Evolutionary conservation across 2,888 invertebrate species (phyloP), one percentile per base, ranked within the genome.

Genomic region (Girardia tigrina): DNA sequence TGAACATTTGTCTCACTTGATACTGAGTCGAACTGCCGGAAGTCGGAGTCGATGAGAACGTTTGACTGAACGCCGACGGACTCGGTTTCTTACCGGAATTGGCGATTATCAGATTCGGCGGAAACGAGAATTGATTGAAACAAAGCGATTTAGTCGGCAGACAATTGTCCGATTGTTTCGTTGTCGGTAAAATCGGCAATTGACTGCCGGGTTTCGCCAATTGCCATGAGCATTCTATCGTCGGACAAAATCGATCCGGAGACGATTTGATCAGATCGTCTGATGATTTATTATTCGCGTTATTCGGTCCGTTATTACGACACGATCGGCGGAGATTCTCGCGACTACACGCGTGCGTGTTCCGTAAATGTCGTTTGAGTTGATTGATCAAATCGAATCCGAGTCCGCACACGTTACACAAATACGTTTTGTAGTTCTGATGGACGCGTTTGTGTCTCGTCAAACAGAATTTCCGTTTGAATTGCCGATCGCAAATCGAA

Each of bases 1-100:
- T 56, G 56, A 56, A 56, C 56, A 56, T 56, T 56, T 56, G 56
- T 56, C 56, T n/a, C n/a, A 56, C 56, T 56, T 56, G 56, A 56
- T 56, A 56, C 23, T 56, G 56, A 4, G 56, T 56, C n/a, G 56
- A 56, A n/a, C n/a, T n/a, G 23, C n/a, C n/a, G 2, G 56, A 56
- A 12, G 56, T 56, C n/a, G 56, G 56, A 56, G 56, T 56, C n/a
- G n/a, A n/a, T 56, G 56, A 8, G 23, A 56, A 56, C 20, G 56
- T 56, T 56, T 56, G 56, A 56, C 56, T 56, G n/a, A 56, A 56
- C 4, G 56, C 56, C 4, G 56, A 56, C 4, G 56, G 56, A n/a
- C 56, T 56, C 4, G 56, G 56, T 16, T 56, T 56, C 56, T 56
- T 56, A 20, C 56, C 56, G 23, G 56, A 56, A 56, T 56, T 56